A percentile compares a stretch with the other conserved stretches of the same genome.
These are phyloP conservation scores for Formica aserva DNA, from an alignment of 2,888 invertebrate genomes.

Conservation along the genomic window DNA sequence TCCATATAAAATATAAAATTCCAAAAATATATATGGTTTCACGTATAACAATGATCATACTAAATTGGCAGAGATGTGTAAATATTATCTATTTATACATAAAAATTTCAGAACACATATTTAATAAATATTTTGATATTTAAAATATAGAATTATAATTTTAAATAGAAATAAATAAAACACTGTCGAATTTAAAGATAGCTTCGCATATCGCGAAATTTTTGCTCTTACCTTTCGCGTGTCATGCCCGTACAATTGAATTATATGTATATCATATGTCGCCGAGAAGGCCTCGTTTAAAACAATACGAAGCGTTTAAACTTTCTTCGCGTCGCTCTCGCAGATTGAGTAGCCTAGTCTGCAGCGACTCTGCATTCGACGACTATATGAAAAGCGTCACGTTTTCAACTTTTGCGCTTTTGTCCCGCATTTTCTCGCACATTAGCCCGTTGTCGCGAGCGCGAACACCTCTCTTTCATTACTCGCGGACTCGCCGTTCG, in stretches of 20 bases:
- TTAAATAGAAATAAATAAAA: constrained; percentile 9
- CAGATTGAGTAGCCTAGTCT: not conserved
- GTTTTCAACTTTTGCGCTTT: constrained; percentile 36
- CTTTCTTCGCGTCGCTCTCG: not conserved
- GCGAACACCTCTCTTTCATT: constrained; percentile 6
- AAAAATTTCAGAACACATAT: not conserved
- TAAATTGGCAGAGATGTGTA: not conserved
- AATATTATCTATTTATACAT: not conserved
- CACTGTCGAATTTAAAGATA: not conserved
- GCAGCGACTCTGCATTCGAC: constrained; percentile 6
- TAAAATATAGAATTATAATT: constrained; percentile 9
- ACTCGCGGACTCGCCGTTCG: not conserved
- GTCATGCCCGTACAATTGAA: constrained; percentile 19
- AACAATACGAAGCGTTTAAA: constrained; percentile 27
- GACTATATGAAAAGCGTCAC: not conserved
- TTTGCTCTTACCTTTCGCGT: not conserved
- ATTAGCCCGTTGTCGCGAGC: constrained; percentile 22
- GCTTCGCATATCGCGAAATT: not conserved
- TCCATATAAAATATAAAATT: not conserved
- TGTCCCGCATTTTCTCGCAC: constrained; percentile 30
- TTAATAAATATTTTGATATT: not conserved
- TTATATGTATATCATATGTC: constrained; percentile 10
- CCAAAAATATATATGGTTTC: not conserved
- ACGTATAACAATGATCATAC: not conserved
- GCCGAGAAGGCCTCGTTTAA: constrained; percentile 6